Base-by-base conservation (phyloP, 35 echinoderm and acorn worm species). In the Apostichopus californicus region DNA sequence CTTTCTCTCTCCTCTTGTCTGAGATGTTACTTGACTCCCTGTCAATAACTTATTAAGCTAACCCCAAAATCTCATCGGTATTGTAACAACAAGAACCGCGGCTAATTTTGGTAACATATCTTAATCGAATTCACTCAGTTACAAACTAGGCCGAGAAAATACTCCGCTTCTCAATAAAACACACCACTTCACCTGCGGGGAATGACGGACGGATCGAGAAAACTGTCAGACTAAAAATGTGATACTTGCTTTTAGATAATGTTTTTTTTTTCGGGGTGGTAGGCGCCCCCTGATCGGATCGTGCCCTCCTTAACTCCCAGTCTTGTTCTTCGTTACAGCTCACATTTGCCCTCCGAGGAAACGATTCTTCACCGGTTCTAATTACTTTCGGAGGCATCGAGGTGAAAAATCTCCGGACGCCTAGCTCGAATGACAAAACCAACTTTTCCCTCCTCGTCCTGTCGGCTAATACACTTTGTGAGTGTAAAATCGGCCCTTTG, bases 331-430 rank as follows among this genome's bases (percentile, higher is more conserved):
- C 18, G 55, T 83, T 34, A 55, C 80, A 83, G 80, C 80, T 83
- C 80, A 55, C 46, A 83, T 83, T 83, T 83, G 80, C 80, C 80
- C 80, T 83, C 53, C 46, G 80, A 83, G 80, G 80, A 83, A 83
- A 55, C 9, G 8, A 55, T 34, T 83, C 80, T 56, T 6, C 80
- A 83, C 80, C 17, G 55, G 80, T 83, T 83, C 80, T 83, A 83
- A 83, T 83, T 83, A 83, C 80, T 83, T 83, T 83, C 52, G n/a
- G 80, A 83, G 80, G 80, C 80, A 56, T 83, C 55, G 17, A 53
- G 80, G 46, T 55, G 80, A 83, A 53, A 68, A 18, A 11, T 68
- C 64, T 68, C 18, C 64, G 64, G 64, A 68, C 64, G 18, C 64
- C 11, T 14, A 68, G 64, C 64, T 11, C 9, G 18, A 68, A 18